Evolutionary conservation across 2,888 invertebrate genomes (phyloP).

Genomic region (Micoletzkya japonica): DNA sequence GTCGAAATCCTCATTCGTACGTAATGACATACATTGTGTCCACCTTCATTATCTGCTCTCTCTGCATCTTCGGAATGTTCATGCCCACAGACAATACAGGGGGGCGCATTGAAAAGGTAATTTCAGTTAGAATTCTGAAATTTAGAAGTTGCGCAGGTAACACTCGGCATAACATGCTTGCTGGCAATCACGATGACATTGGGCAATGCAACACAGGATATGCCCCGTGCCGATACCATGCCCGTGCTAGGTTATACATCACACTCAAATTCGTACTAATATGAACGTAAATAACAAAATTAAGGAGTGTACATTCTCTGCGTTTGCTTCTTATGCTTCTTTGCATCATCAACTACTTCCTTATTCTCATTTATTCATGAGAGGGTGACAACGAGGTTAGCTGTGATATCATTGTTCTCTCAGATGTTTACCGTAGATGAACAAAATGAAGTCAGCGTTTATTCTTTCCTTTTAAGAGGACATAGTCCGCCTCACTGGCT

Average conservation of each 20-base stretch:
- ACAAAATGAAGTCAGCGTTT: no score
- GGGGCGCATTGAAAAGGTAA: constrained; percentile 16
- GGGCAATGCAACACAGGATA: constrained; percentile 1
- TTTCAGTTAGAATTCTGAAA: no score
- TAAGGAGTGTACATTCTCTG: constrained; percentile 24
- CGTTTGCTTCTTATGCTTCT: not conserved
- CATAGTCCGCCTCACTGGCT: constrained; percentile 4
- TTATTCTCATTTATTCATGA: constrained; percentile 13
- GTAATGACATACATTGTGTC: constrained; percentile 8
- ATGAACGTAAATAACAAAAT: no score
- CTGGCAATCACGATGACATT: constrained; percentile 12
- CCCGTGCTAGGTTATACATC: constrained; percentile 23
- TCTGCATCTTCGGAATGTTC: constrained; percentile 25
- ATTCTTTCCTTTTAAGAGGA: not conserved
- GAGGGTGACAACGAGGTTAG: constrained; percentile 13
- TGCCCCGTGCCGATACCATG: constrained; percentile 17
- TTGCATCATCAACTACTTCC: constrained; percentile 9
- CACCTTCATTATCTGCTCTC: constrained; percentile 11
- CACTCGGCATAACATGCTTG: constrained; percentile 21
- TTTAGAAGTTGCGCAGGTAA: no score
- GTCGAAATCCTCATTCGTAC: constrained; percentile 4
- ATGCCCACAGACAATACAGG: constrained; percentile 24
- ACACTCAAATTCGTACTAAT: no score
- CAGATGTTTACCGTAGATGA: no score
- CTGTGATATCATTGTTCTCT: no score